Base-by-base conservation (phyloP, 1,140 invertebrate genomes). In the Zaprionus taronus region DNA sequence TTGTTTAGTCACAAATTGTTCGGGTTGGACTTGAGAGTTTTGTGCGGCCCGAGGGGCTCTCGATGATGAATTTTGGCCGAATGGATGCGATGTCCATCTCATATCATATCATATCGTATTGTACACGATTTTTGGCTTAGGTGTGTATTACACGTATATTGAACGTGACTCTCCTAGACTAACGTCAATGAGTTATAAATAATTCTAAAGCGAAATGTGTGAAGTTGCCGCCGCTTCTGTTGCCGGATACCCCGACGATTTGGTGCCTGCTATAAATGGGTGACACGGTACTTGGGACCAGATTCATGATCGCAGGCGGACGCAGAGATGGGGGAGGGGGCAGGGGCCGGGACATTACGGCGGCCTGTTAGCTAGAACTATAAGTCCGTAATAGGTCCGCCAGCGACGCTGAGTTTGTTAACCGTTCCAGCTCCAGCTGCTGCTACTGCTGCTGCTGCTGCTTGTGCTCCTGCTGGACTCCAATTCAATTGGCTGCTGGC, bases 301-400 rank as follows among this genome's bases (percentile, higher is more conserved):
- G 24, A 26, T 41, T 24, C 31, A 34, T 49, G 15, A 20, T 55
- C 70, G 41, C 41, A 47, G 41, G 41, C 41, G n/a, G 41, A 47
- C 41, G 41, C 41, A 47, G 41, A 47, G 41, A 17, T 47, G 36
- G 22, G 15, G 26, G 26, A 17, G 36, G 22, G 15, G 26, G 26
- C 28, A 26, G 60, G 22, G 26, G 34, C 28, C 22, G 60, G 22
- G 38, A 38, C 17, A 34, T 41, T 26, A 34, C 53, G 14, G 78
- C 41, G 22, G 69, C 75, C 85, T 34, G 38, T 62, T 78, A 76
- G 83, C 86, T 92, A 91, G 69, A 85, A 92, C 91, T 92, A 92
- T 92, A 92, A 92, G 79, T 92, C 91, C 41, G 91, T 92, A 53
- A 92, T 84, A 36, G 91, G 90, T 72, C 90, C 91, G 60, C 85